Percentiles rank a stretch among this genome's conserved stretches.
Conservation (phyloP, 2,113 vertebrate genomes). For the Daphoenositta chrysoptera region DNA sequence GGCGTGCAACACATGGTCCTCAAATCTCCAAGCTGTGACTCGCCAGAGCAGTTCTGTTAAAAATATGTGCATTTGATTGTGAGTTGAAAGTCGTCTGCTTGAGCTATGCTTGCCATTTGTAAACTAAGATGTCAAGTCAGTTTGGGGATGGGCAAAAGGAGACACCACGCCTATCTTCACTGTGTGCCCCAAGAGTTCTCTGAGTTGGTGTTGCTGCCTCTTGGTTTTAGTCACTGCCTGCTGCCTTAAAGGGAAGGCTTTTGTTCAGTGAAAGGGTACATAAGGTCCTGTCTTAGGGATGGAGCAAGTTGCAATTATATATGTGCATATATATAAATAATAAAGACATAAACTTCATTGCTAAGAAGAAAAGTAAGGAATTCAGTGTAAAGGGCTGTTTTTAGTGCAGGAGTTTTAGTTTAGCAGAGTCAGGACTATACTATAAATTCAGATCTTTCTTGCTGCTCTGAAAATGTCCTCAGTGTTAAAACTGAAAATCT, state of each 20-base stretch:
- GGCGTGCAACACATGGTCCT: neutral
- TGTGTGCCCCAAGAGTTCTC: neutral
- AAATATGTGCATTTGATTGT: neutral
- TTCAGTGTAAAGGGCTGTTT: neutral
- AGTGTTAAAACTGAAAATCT: neutral
- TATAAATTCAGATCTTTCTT: neutral
- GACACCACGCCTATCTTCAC: neutral
- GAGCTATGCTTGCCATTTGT: neutral
- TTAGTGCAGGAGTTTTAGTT: neutral
- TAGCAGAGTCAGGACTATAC: neutral
- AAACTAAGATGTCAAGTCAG: neutral
- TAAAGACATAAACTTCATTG: neutral
- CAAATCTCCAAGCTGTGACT: neutral
- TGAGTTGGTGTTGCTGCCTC: neutral
- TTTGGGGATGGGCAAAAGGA: neutral
- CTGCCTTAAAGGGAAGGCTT: neutral
- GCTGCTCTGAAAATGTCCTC: neutral
- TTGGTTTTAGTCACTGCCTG: neutral
- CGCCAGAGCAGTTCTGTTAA: neutral
- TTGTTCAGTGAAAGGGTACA: neutral
- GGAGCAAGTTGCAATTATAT: neutral
- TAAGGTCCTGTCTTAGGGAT: neutral
- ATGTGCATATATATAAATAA: neutral
- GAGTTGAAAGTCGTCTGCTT: rapidly evolving
- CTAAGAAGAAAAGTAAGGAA: neutral